A percentile compares a stretch with the other conserved stretches of the same genome.
Conservation (phyloP, 2,113 vertebrate species). For the Cyrtonyx montezumae region DNA sequence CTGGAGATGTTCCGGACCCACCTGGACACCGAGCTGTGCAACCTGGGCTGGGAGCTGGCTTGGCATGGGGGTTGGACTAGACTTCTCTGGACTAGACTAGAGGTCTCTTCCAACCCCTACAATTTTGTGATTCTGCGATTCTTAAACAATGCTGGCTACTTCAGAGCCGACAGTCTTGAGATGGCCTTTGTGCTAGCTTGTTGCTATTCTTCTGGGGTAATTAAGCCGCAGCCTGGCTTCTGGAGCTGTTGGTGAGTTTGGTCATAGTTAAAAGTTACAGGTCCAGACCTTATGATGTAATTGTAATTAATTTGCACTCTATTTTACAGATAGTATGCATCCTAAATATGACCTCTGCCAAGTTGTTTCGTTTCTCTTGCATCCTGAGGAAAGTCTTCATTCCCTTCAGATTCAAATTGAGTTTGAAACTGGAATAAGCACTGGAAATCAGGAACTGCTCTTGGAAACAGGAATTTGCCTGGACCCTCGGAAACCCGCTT, state of each 20-base stretch:
- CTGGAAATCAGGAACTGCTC: slow-evolving; percentile 92
- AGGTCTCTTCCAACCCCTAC: too few relatives aligned
- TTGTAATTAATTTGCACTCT: background rate
- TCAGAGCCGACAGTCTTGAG: background rate
- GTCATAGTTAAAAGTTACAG: background rate
- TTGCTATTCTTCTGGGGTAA: background rate
- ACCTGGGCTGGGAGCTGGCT: too few relatives aligned
- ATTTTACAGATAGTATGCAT: slow-evolving; percentile 91
- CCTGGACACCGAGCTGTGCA: too few relatives aligned
- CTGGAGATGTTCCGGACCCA: too few relatives aligned
- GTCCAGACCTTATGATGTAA: background rate
- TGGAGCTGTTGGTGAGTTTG: background rate
- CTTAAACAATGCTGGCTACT: background rate
- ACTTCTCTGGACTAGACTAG: too few relatives aligned
- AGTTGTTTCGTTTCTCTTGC: slow-evolving; percentile 91
- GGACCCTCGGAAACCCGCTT: slow-evolving; percentile 92
- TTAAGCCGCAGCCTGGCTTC: background rate
- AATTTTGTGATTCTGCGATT: too few relatives aligned
- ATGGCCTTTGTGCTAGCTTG: background rate
- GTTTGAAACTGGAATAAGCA: slow-evolving; percentile 88
- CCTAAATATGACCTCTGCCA: slow-evolving; percentile 96
- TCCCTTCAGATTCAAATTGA: slow-evolving; percentile 93
- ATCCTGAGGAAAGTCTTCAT: slow-evolving; percentile 91
- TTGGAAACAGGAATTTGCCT: slow-evolving; percentile 93
- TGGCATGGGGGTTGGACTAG: too few relatives aligned